Base-by-base conservation (phyloP, 2,888 invertebrate species). In the Poecilus cupreus region DNA sequence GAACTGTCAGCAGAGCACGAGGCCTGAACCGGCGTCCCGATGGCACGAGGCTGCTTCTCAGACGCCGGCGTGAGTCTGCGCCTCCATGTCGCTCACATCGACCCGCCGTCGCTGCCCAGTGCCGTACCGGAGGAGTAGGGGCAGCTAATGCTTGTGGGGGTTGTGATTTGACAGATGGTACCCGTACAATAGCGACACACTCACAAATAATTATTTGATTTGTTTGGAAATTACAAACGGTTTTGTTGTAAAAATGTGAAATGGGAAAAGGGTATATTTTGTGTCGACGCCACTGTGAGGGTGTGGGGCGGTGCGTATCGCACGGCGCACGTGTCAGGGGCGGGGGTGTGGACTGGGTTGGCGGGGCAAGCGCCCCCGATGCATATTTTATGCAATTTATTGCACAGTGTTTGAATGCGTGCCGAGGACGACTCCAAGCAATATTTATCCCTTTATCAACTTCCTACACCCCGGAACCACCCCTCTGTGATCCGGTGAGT, bases 321-420 rank as follows among this genome's bases (percentile, higher is more conserved):
- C 46, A 46, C n/a, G 11, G 20, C 54, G 26, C 60, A 26, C 60
- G 24, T 54, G 54, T 26, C 64, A 68, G 32, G 6, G 37, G 13
- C 64, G 64, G 37, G 37, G 37, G 64, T 18, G 64, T 32, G 37
- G 6, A 1, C 10, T 18, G 64, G 32, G 8, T 13, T 26, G 32
- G 22, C 4, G 64, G 64, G 64, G 64, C 64, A 68, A 37, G 20
- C 37, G 20, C 18, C 37, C 51, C 18, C 32, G 11, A 11, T 68
- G 64, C 64, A 68, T 68, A 68, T 68, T 68, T 68, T 68, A 68
- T 68, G 64, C 64, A 68, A 68, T 68, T 68, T 68, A 68, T 68
- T 68, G 37, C 37, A 37, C 60, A 13, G n/a, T 22, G 37, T 18
- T 68, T 2, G 8, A 37, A 37, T 68, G 64, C 60, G 37, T 68